Base-by-base conservation (phyloP, 2,888 invertebrate genomes). In the Diarsia mendica region DNA sequence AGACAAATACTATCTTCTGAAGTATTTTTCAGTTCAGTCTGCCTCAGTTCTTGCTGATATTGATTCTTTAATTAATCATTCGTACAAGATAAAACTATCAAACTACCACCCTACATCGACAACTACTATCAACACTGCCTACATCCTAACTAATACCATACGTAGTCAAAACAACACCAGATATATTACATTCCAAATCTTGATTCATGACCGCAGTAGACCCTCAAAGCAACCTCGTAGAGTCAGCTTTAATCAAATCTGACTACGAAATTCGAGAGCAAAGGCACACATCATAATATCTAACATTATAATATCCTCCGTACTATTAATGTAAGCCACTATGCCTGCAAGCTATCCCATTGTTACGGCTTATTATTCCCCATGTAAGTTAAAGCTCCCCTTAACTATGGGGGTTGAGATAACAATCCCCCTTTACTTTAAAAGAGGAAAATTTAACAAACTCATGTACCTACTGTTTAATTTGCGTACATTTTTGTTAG, bases 401-500 rank as follows among this genome's bases (percentile, higher is more conserved):
- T 23, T 15, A 66, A 53, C 55, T 13, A 6, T 3, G 65, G 53
- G 4, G 33, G 13, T 49, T 15, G 20, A 83, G 79, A 73, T 81
- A 67, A 61, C 70, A 70, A 73, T 73, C 83, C 63, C 72, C 48
- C 44, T 60, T 65, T n/a, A 61, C 44, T 67, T 64, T n/a, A 53
- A 58, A 72, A 58, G 46, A 72, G 51, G 39, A 58, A 44, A 39
- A n/a, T 73, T 49, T 39, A 61, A 23, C 69, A 58, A 70, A 67
- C 48, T 65, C 46, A 9, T 64, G 72, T 69, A n/a, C n/a, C n/a
- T n/a, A n/a, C 18, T 49, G 53, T 20, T 72, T 66, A 23, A 76
- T 72, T 66, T 70, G 15, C 28, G 67, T 63, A 66, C 33, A 72
- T 69, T 77, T 68, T 82, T 71, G 55, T 65, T 33, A 67, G 83